A percentile compares a stretch with the other conserved stretches of the same genome.
Evolutionary conservation across 1,140 invertebrate genomes (phyloP).

Genomic region (Ooceraea biroi): DNA sequence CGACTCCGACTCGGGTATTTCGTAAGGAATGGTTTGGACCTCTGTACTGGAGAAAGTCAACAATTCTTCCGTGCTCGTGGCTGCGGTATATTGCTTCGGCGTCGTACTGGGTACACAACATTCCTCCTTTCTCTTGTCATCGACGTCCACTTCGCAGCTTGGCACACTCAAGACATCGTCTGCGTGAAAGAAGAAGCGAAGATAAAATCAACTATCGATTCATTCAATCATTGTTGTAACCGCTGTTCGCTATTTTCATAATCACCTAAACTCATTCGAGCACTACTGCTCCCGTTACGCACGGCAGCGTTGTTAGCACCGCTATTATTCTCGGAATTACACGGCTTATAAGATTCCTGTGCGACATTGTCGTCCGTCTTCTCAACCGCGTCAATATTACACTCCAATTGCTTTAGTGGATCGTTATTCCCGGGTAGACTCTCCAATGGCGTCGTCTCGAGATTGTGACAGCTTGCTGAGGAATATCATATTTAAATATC

Average conservation of each 20-base stretch:
- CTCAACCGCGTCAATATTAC: background rate
- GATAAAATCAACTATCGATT: constrained; percentile 9
- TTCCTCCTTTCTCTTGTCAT: constrained; percentile 27
- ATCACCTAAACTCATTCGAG: constrained; percentile 25
- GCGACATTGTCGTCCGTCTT: constrained; percentile 2
- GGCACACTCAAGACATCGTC: constrained; percentile 31
- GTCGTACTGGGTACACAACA: background rate
- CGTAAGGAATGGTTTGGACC: constrained; percentile 82
- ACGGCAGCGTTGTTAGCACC: background rate
- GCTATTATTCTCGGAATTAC: constrained; percentile 21
- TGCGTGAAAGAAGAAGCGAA: background rate
- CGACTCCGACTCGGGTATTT: constrained; percentile 76
- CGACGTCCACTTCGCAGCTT: constrained; percentile 37
- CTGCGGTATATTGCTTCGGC: constrained; percentile 77
- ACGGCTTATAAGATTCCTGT: constrained; percentile 12
- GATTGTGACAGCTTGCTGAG: constrained; percentile 65
- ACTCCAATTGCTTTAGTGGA: constrained; percentile 18
- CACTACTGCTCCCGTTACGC: background rate
- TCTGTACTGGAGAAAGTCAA: constrained; percentile 78
- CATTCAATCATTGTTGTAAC: background rate
- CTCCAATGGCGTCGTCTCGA: constrained; percentile 82
- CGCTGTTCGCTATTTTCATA: background rate
- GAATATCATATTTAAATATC: background rate
- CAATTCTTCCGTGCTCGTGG: constrained; percentile 82
- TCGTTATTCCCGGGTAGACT: constrained; percentile 81